These are phyloP conservation scores for Phataginus tricuspis DNA, from an alignment of 2,797 vertebrate species.

Conservation along the genomic window DNA sequence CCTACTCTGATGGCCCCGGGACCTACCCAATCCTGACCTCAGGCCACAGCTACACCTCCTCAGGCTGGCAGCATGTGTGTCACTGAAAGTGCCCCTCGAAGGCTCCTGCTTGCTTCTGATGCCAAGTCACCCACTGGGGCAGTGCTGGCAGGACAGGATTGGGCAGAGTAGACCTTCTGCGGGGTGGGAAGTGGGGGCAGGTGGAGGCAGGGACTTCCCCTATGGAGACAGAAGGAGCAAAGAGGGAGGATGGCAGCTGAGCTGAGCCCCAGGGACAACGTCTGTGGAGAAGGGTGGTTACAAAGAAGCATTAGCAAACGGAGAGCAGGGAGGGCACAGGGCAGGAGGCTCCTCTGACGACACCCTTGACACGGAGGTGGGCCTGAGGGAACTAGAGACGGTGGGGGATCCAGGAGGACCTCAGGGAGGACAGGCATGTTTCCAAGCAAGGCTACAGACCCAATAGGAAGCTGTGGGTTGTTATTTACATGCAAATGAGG, in stretches of 20 bases:
- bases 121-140: not conserved
- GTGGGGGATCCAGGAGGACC: not conserved
- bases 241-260: not conserved
- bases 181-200: not conserved
- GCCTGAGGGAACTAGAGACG: not conserved
- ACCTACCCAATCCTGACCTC: not conserved
- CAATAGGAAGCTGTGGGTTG: not conserved
- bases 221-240: not conserved
- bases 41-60: constrained; percentile 18
- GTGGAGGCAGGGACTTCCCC: not conserved
- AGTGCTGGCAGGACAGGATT: not conserved
- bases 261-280: not conserved
- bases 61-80: not conserved
- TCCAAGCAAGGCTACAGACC: not conserved
- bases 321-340: not conserved
- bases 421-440: not conserved
- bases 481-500: constrained; percentile 28
- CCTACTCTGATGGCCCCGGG: not conserved
- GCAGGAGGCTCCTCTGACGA: not conserved
- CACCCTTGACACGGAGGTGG: not conserved
- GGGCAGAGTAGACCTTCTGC: not conserved
- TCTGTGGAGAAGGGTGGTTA: not conserved
- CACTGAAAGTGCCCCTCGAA: not conserved
- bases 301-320: not conserved
- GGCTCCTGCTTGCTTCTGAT: not conserved